Percentiles rank a stretch among this genome's conserved stretches.
These are phyloP conservation scores for cattle (Bos taurus) DNA, from an alignment of 2,113 vertebrate species.

Conservation along the genomic window ARS-UCD2.0 NC_037328.1:132496001-132496500, in stretches of 20 bases:
- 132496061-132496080: neutral
- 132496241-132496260: neutral
- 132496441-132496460: constrained; percentile 25
- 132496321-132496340: neutral
- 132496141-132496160: neutral
- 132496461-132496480: constrained; percentile 13
- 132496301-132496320: neutral
- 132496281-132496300: neutral
- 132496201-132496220: neutral
- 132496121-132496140: neutral
- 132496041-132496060: neutral
- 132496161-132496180: constrained; percentile 9
- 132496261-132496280: neutral
- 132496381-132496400: constrained; percentile 29
- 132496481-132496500: neutral
- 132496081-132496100: neutral
- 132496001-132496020: neutral
- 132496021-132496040: neutral
- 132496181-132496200: neutral
- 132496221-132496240: neutral
- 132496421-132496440: constrained; percentile 25
- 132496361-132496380: constrained; percentile 3
- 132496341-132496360: neutral
- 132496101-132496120: neutral
- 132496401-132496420: neutral